Evolutionary conservation across 2,113 vertebrate species (phyloP), one percentile per base, ranked within the genome.

Genomic region (Vireo altiloquus): DNA sequence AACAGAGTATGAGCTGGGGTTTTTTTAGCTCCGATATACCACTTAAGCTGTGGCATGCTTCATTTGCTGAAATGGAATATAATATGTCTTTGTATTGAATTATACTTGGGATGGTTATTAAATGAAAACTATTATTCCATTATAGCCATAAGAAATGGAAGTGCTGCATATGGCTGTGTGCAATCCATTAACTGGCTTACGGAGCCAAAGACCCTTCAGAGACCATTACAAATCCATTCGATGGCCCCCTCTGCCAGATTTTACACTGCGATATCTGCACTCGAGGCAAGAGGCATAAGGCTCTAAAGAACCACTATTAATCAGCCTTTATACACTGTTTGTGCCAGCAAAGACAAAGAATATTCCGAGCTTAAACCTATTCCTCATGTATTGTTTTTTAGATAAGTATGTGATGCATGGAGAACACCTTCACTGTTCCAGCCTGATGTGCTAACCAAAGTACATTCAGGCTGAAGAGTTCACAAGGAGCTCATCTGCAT

Each of bases 101-200:
- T 93, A 94, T 61, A 61, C 90, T 93, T 85, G 50, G 65, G 40
- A 24, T 87, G 47, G 66, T 97, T 92, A 96, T 95, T 95, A 91
- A 95, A 95, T 95, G 89, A 94, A 90, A 95, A 92, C 93, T 92
- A 57, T 95, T 69, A 95, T 82, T 94, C 74, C 85, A 80, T 95
- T 91, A 91, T 10, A 80, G 70, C 74, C 3, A 0, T 42, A 90
- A 92, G 87, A 92, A 92, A 82, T 88, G 61, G 93, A 76, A 82
- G 77, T 70, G 57, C 87, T 95, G 84, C 87, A 60, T 46, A 46
- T 60, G 81, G 81, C 83, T 95, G 39, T 35, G 40, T 88, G 63
- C 90, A 95, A 92, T 85, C 89, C 91, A 95, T 91, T 95, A 94
- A 72, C 21, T 80, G 74, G 42, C 71, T 95, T 28, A 66, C 10